Evolutionary conservation across 2,888 invertebrate genomes (phyloP).

Genomic region (Ecdyonurus torrentis): DNA sequence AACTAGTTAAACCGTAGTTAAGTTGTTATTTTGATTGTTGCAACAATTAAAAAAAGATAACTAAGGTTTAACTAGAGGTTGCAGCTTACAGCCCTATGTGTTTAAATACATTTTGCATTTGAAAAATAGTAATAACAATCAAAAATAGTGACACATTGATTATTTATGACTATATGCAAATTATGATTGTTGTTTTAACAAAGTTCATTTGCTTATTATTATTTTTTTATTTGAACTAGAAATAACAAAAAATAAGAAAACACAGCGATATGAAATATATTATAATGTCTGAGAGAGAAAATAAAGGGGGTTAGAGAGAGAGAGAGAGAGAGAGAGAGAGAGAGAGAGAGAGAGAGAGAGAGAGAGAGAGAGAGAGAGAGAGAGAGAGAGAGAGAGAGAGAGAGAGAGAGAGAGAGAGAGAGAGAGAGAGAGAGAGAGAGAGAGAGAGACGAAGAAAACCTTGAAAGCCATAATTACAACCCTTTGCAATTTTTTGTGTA

Average conservation of each 20-base stretch:
- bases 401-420: constrained; percentile 16
- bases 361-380: constrained; percentile 30
- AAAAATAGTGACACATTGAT: too few relatives aligned
- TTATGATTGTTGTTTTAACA: too few relatives aligned
- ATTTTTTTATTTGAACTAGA: constrained; percentile 5
- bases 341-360: constrained; percentile 32
- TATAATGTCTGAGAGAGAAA: constrained; percentile 25
- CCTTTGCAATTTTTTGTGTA: not conserved
- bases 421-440: constrained; percentile 1
- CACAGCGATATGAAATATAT: constrained; percentile 16
- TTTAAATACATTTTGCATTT: too few relatives aligned
- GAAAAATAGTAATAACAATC: too few relatives aligned
- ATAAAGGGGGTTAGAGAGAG: constrained; percentile 20
- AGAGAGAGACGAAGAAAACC: constrained; percentile 6
- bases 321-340: constrained; percentile 24
- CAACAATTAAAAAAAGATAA: too few relatives aligned
- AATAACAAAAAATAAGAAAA: constrained; percentile 9
- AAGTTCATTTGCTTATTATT: constrained; percentile 1
- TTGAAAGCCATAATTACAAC: too few relatives aligned
- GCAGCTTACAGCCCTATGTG: too few relatives aligned
- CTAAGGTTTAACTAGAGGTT: too few relatives aligned
- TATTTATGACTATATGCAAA: too few relatives aligned
- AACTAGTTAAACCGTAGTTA: too few relatives aligned
- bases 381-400: constrained; percentile 32
- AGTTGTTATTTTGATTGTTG: too few relatives aligned